Evolutionary conservation across 37 sponge, comb jelly and placozoan genomes (phyloP), one percentile per base, ranked within the genome.

Genomic region (Agelas oroides): DNA sequence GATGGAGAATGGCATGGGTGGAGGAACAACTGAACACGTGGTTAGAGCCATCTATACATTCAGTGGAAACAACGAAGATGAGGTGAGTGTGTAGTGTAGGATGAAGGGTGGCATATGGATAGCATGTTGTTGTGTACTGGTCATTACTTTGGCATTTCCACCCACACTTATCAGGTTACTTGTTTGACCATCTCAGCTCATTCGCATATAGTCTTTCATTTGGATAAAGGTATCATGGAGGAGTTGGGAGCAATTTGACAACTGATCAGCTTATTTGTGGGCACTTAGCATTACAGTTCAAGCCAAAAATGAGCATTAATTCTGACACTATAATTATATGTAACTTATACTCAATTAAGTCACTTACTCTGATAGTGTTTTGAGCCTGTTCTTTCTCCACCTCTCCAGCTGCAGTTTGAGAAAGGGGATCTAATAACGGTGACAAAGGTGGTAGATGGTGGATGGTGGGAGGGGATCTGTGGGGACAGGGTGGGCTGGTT

Each of bases 391-490:
- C 52, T 25, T 23, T 61, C 40, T 28, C 40, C 60, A 25, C 70
- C 34, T 33, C 25, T 58, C 11, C 68, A 94, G 91, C 89, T 96
- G 61, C 84, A 79, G n/a, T 96, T 96, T 71, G 82, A 83, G 35
- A 87, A 90, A 27, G 97, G 97, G n/a, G 94, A 90, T 73, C 37
- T 88, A 37, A 88, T 96, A 28, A 77, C 69, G 0, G 97, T 96
- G 53, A 91, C 80, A 17, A 93, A 88, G 65, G 84, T 81, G 1
- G 85, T 96, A 56, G 95, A 94, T 46, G 95, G 95, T n/a, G 96
- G 93, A 13, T 97, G 97, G 97, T 97, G 97, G 97, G 95, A 97
- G 79, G 97, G 97, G 2, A 37, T 66, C 17, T 87, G 83, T 55
- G 76, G 92, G 19, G 93, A 83, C 27, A 71, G 73, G 38, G 83